Evolutionary conservation across 2,888 invertebrate genomes (phyloP), one percentile per base, ranked within the genome.

Genomic region (Quadroppia sp.): DNA sequence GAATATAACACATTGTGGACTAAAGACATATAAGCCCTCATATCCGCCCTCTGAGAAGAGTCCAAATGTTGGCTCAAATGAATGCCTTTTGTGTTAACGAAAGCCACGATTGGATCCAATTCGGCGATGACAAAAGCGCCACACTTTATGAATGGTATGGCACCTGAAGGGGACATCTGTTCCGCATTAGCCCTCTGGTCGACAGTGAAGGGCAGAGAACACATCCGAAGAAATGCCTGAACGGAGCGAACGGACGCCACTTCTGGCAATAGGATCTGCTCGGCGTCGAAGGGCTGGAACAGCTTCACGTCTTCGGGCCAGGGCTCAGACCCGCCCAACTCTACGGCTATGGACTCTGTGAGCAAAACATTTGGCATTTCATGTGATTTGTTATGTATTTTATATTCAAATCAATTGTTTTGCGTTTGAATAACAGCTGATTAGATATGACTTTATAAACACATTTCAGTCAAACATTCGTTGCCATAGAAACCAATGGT

Each of bases 221-320:
- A 92, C 92, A 98, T 96, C 85, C 91, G 91, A 28, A 99, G 85
- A 81, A 91, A 96, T 0, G 95, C 90, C 82, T 95, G 93, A 0
- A 94, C 94, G n/a, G 74, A 50, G 2, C 53, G 53, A n/a, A 53
- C 94, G 81, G 92, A 93, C 15, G 97, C 95, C 83, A 91, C 92
- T 82, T 98, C 97, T 2, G 94, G 92, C 69, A 98, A 83, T 40
- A 97, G 84, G 77, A 96, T 94, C 84, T 98, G 98, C 80, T 94
- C 94, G 40, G 90, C 91, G 82, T 94, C 93, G 81, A 91, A 91
- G 0, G 94, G 94, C 80, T 94, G 93, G 82, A 89, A 94, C 23
- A 96, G 82, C 77, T 88, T 87, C 3, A 92, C 92, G 83, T 92
- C 89, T 79, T 90, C 89, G 0, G 94, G 92, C 94, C 94, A 95